These are phyloP conservation scores for Rhinopomastus cyanomelas DNA, from an alignment of 2,113 vertebrate genomes.

Conservation along the genomic window DNA sequence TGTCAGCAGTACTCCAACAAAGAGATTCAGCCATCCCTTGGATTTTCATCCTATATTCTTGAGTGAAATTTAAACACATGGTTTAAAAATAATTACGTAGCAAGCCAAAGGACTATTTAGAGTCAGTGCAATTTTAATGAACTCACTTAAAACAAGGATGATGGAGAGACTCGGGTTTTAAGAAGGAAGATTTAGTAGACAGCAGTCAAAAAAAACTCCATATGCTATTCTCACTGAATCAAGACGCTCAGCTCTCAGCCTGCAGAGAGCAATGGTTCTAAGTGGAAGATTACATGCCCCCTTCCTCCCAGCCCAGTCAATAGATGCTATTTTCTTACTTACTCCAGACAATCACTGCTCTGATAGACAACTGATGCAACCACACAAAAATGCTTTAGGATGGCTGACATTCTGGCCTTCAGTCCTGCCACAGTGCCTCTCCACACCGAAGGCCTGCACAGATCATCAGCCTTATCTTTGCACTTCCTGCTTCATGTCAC, in stretches of 20 bases:
- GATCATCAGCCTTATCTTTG: slow-evolving; percentile 60
- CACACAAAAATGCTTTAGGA: neutral
- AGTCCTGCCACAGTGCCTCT: neutral
- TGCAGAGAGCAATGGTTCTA: neutral
- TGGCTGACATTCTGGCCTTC: neutral
- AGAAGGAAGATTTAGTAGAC: neutral
- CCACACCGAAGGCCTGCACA: neutral
- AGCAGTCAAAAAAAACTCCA: neutral
- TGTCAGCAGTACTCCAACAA: neutral
- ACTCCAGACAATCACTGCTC: neutral
- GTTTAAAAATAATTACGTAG: neutral
- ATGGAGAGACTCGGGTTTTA: neutral
- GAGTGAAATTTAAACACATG: neutral
- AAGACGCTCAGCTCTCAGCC: neutral
- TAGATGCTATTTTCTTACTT: neutral
- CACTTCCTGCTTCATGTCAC: slow-evolving; percentile 64
- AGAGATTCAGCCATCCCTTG: neutral
- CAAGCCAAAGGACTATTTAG: neutral
- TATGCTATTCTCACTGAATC: rapidly evolving
- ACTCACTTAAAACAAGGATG: neutral
- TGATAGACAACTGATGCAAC: neutral
- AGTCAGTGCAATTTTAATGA: neutral
- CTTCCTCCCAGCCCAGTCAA: neutral
- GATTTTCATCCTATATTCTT: neutral
- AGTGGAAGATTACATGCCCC: neutral